Evolutionary conservation across 2,888 invertebrate genomes (phyloP).

Genomic region (Netelia fuscicornis): DNA sequence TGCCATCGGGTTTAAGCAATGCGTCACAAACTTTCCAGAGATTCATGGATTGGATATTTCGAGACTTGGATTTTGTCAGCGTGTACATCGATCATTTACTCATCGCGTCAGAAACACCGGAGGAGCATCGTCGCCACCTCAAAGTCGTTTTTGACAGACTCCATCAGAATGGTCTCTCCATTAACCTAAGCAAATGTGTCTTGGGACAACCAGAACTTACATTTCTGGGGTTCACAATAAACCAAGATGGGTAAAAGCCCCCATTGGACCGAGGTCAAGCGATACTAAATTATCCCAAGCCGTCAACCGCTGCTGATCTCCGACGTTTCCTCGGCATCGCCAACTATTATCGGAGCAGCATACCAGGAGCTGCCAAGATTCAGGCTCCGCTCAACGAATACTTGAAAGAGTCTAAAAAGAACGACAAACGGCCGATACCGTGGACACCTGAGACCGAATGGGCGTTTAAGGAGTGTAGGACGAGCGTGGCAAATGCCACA

Average conservation of each 20-base stretch:
- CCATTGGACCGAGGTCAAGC: not conserved
- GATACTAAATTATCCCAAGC: conserved; percentile 13
- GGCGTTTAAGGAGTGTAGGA: not conserved
- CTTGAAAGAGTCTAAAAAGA: not conserved
- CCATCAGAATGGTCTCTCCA: conserved; percentile 64
- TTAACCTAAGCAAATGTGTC: conserved; percentile 72
- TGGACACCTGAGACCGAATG: not conserved
- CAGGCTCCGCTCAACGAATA: not conserved
- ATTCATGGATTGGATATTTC: conserved; percentile 73
- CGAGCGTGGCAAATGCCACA: not conserved
- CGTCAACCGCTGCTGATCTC: conserved; percentile 20
- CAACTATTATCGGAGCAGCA: conserved; percentile 29
- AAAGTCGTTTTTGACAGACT: conserved; percentile 61
- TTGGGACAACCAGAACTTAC: conserved; percentile 22
- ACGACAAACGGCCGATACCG: not conserved
- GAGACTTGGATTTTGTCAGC: conserved; percentile 71
- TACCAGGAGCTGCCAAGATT: conserved; percentile 1
- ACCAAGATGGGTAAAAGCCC: conserved; percentile 34
- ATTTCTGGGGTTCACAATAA: conserved; percentile 41
- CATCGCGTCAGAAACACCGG: conserved; percentile 63
- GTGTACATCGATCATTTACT: conserved; percentile 78
- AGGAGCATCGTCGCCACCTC: conserved; percentile 70
- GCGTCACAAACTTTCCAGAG: conserved; percentile 79
- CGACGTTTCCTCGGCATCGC: conserved; percentile 24
- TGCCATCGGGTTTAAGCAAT: conserved; percentile 79